These are phyloP conservation scores for Branchellion lobata DNA, from an alignment of 2,888 invertebrate species.

Conservation along the genomic window DNA sequence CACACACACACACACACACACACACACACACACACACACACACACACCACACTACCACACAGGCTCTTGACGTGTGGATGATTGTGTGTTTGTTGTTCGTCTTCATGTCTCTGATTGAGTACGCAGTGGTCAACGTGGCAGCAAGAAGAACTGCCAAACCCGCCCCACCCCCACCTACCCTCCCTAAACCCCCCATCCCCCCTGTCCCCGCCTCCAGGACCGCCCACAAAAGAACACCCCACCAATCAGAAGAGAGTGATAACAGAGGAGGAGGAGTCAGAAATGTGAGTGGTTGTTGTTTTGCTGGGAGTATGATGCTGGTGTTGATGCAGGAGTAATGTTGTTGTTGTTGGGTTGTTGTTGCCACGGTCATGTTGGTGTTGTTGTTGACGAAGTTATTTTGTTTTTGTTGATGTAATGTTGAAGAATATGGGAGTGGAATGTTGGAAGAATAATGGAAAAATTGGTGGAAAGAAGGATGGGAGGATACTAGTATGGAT, in stretches of 20 bases:
- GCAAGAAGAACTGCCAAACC: conserved; percentile 45
- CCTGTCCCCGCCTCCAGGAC: conserved; percentile 8
- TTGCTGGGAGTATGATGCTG: not conserved
- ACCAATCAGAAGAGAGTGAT: not conserved
- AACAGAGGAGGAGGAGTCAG: not conserved
- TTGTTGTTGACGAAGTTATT: no score
- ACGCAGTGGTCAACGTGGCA: conserved; percentile 49
- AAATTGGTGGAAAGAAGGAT: no score
- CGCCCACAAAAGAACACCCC: not conserved
- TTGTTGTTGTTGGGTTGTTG: no score
- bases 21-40: conserved; percentile 30
- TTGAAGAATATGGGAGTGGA: no score
- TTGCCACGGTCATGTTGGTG: no score
- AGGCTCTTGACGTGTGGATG: conserved; percentile 51
- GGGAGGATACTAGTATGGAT: no score
- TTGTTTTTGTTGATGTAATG: no score
- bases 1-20: conserved; percentile 42
- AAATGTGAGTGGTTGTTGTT: not conserved
- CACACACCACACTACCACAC: conserved; percentile 26
- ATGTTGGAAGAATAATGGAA: no score
- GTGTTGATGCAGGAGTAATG: no score
- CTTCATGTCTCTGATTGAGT: conserved; percentile 49
- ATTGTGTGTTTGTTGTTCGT: conserved; percentile 50
- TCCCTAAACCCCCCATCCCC: conserved; percentile 44
- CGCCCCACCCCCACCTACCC: conserved; percentile 1